Conservation (phyloP, 2,797 vertebrate genomes). For the Linurgus olivaceus region DNA sequence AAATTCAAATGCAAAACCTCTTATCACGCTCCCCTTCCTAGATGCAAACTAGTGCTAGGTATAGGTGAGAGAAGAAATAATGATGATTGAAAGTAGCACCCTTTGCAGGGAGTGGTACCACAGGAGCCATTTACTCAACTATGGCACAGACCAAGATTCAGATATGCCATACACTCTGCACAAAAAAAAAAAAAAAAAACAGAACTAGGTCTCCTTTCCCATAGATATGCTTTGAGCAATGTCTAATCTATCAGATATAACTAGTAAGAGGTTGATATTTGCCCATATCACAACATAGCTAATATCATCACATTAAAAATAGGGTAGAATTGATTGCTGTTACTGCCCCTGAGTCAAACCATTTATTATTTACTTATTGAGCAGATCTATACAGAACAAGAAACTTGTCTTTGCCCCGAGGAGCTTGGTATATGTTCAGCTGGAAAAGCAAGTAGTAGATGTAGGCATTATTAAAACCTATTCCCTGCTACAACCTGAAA, state of each 20-base stretch:
- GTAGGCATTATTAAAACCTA: slow-evolving; percentile 2
- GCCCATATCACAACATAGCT: not conserved
- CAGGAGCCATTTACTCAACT: not conserved
- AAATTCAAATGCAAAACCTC: not conserved
- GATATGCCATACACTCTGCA: not conserved
- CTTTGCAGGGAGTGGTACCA: not conserved
- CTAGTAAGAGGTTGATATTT: not conserved
- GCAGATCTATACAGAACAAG: not conserved
- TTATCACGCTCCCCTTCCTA: not conserved
- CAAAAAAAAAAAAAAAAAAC: too few relatives aligned
- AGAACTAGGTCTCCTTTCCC: not conserved
- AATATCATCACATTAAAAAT: not conserved
- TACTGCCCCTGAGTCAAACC: not conserved
- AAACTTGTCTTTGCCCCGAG: not conserved
- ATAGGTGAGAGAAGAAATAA: not conserved
- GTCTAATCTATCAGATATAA: not conserved
- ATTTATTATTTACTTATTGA: slow-evolving; percentile 40
- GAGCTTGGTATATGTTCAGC: not conserved
- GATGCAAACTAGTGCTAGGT: not conserved
- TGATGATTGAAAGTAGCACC: not conserved
- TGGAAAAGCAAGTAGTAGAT: slow-evolving; percentile 3
- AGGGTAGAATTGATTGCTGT: not conserved
- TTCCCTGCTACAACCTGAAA: not conserved
- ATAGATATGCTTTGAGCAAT: not conserved
- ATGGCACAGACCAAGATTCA: not conserved